A percentile compares a stretch with the other conserved stretches of the same genome.
Evolutionary conservation across 2,113 vertebrate genomes (phyloP).

Genomic region (Cyanistes caeruleus): DNA sequence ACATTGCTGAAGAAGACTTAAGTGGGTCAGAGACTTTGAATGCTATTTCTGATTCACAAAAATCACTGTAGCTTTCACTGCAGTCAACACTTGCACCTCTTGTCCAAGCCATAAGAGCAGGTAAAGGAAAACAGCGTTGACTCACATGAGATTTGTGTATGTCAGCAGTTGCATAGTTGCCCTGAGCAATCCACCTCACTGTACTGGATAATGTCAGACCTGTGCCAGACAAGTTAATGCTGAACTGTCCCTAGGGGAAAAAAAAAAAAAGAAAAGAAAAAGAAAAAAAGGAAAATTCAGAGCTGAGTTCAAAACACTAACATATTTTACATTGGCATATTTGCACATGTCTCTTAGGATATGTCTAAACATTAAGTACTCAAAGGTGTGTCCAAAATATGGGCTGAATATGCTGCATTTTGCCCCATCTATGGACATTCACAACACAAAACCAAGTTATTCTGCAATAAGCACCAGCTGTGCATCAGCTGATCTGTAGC

Average conservation of each 20-base stretch:
- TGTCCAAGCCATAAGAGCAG: background rate
- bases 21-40: background rate
- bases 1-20: background rate
- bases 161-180: constrained; percentile 87
- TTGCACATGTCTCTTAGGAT: background rate
- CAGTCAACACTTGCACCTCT: background rate
- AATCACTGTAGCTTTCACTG: background rate
- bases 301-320: background rate
- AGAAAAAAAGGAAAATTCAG: background rate
- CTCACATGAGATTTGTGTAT: constrained; percentile 91
- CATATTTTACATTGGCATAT: background rate
- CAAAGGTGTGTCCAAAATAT: background rate
- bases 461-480: background rate
- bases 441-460: background rate
- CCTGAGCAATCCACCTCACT: constrained; percentile 90
- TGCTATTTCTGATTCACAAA: background rate
- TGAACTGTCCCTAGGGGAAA: constrained; percentile 87
- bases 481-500: background rate
- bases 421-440: background rate
- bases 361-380: background rate
- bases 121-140: background rate
- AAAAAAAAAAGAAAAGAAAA: background rate
- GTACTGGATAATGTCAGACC: constrained; percentile 85
- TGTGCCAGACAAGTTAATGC: constrained; percentile 91
- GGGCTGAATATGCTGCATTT: background rate